Evolutionary conservation across 2,888 invertebrate genomes (phyloP).

Genomic region (Periphyllus acericola): DNA sequence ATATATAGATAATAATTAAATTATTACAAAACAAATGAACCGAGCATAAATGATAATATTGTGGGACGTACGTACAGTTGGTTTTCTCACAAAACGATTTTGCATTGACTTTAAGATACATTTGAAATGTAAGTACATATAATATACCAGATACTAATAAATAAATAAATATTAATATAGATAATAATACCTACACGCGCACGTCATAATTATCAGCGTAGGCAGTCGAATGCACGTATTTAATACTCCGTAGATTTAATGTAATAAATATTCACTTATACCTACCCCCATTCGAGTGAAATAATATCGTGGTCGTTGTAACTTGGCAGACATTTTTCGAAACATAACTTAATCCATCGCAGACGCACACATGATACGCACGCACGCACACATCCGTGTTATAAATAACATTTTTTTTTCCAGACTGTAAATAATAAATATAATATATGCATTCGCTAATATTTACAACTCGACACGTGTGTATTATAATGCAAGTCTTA

Average conservation of each 20-base stretch:
- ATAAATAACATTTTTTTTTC: background rate
- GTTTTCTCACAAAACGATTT: no score
- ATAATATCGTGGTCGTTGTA: background rate
- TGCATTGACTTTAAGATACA: background rate
- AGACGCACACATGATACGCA: background rate
- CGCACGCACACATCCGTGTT: background rate
- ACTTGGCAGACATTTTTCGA: background rate
- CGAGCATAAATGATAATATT: no score
- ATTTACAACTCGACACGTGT: conserved; percentile 30
- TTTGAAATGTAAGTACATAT: background rate
- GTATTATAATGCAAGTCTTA: background rate
- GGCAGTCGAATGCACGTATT: background rate
- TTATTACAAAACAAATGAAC: no score
- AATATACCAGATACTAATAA: no score
- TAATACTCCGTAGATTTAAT: background rate
- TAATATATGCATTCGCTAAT: conserved; percentile 14
- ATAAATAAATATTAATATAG: background rate
- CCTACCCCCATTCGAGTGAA: background rate
- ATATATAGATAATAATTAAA: no score
- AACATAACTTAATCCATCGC: background rate
- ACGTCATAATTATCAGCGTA: background rate
- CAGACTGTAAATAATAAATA: background rate
- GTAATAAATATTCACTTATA: background rate
- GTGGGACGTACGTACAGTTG: no score
- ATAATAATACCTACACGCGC: background rate